A percentile compares a stretch with the other conserved stretches of the same genome.
Evolutionary conservation across 1,140 invertebrate genomes (phyloP).

Genomic region (Anastrepha ludens): DNA sequence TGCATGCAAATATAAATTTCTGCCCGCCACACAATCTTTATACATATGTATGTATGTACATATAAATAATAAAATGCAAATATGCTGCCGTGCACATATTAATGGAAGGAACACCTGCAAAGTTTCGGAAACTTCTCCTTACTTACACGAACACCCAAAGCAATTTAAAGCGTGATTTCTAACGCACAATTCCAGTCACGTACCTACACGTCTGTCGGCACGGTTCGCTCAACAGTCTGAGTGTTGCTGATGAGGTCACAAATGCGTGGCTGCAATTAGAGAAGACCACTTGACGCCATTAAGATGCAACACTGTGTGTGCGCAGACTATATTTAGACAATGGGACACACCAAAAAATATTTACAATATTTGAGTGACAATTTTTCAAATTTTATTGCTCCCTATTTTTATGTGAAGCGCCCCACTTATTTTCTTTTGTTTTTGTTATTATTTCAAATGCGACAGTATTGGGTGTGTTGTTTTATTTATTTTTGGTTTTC

Average conservation of each 20-base stretch:
- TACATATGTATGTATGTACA: too few species aligned
- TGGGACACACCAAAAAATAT: not conserved
- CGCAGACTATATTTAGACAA: slow-evolving; percentile 3
- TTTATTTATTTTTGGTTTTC: not conserved
- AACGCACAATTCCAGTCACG: not conserved
- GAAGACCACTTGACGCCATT: slow-evolving; percentile 35
- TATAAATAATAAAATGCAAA: not conserved
- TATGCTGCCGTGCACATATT: not conserved
- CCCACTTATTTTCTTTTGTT: not conserved
- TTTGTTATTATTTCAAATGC: not conserved
- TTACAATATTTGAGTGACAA: slow-evolving; percentile 3
- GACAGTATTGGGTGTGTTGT: not conserved
- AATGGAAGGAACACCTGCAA: not conserved
- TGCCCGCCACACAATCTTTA: too few species aligned
- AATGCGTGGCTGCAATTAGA: not conserved
- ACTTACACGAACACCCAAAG: too few species aligned
- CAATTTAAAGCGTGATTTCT: too few species aligned
- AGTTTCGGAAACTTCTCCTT: too few species aligned
- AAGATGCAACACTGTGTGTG: slow-evolving; percentile 17
- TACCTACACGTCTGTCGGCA: not conserved
- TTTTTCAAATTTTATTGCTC: slow-evolving; percentile 42
- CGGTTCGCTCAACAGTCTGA: too few species aligned
- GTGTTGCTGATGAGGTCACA: not conserved
- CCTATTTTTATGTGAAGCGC: not conserved
- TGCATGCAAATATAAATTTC: too few species aligned